Evolutionary conservation across 2,113 vertebrate species (phyloP), one percentile per base, ranked within the genome.

Genomic region (Anseranas semipalmata): DNA sequence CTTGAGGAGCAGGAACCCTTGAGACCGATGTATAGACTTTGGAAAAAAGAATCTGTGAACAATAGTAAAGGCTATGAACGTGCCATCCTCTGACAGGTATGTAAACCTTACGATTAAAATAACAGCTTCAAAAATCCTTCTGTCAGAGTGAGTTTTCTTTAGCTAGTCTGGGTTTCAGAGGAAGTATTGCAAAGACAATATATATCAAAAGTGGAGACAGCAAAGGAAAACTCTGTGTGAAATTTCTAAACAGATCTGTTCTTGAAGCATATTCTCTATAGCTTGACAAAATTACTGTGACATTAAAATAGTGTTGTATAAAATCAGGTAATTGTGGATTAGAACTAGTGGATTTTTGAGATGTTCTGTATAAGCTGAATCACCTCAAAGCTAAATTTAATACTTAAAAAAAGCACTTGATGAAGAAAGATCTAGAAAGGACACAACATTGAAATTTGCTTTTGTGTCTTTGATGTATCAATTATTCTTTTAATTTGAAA

Each of bases 41-140:
- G 67, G 89, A 94, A 96, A 59, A 96, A 96, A 95, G 94, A 85
- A 82, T 39, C 77, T 93, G 81, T 94, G 95, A 96, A 96, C 77
- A 89, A 92, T 20, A 85, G 90, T 39, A 92, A 95, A 95, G 95
- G 74, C 81, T 92, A 27, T 37, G 86, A 93, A 92, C 27, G 45
- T 89, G 75, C 80, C 37, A 27, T 95, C 70, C 77, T 96, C 94
- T 97, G 96, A 95, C 96, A 95, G 92, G 94, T 95, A 91, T 83
- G 89, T 95, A 96, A 96, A 95, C 89, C 62, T 89, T 70, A 32
- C 85, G 94, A 96, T 96, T 96, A 95, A 96, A 97, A 96, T 94
- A 95, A 83, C 95, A 83, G 37, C 87, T 95, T 96, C 95, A 97
- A 92, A 97, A 95, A 46, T 87, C 77, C 84, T 94, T 95, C 93